These are phyloP conservation scores for Malurus alboscapulatus DNA, from an alignment of 2,113 vertebrate species.

Conservation along the genomic window DNA sequence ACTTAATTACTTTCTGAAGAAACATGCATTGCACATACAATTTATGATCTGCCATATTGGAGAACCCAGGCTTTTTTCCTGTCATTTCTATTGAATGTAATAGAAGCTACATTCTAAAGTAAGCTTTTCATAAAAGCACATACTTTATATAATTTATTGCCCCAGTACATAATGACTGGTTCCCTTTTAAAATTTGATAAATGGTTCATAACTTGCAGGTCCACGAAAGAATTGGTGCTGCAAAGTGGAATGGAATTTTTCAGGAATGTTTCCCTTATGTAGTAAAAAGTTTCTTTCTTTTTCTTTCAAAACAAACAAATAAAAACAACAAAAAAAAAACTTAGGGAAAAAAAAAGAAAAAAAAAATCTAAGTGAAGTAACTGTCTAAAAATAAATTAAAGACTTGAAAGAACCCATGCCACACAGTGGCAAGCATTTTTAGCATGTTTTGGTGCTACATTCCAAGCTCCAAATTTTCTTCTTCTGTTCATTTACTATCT, in stretches of 20 bases:
- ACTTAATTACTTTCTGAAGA: not conserved
- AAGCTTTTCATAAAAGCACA: conserved; percentile 6
- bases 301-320: not conserved
- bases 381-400: conserved; percentile 20
- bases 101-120: not conserved
- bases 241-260: not conserved
- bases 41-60: not conserved
- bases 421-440: conserved; percentile 45
- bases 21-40: conserved; percentile 8
- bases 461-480: not conserved
- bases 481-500: not conserved
- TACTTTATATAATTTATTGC: not conserved
- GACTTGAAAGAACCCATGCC: not conserved
- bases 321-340: not conserved
- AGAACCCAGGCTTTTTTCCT: not conserved
- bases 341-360: rapidly evolving
- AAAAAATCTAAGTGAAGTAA: not conserved
- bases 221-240: not conserved
- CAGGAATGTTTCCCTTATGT: not conserved
- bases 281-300: not conserved
- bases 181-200: not conserved
- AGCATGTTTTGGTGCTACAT: not conserved
- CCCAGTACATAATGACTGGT: not conserved
- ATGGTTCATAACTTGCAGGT: not conserved
- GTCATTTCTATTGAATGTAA: not conserved